These are phyloP conservation scores for mouse (Mus musculus) DNA, from an alignment of 2,113 vertebrate genomes.

Conservation along the genomic window GRCm39 chr15:27076001-27076500, in stretches of 20 bases:
- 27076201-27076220: background rate
- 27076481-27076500: slow-evolving; percentile 62
- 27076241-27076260: background rate
- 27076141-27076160: background rate
- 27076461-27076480: slow-evolving; percentile 66
- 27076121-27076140: background rate
- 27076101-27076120: background rate
- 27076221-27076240: background rate
- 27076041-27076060: slow-evolving; percentile 1
- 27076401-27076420: slow-evolving; percentile 74
- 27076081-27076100: background rate
- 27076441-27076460: slow-evolving; percentile 68
- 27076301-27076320: slow-evolving; percentile 50
- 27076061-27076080: background rate
- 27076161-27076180: background rate
- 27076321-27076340: slow-evolving; percentile 65
- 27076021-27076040: slow-evolving; percentile 33
- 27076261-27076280: slow-evolving; percentile 31
- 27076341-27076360: slow-evolving; percentile 68
- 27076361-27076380: slow-evolving; percentile 75
- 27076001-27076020: slow-evolving; percentile 66
- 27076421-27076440: slow-evolving; percentile 73
- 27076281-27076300: background rate
- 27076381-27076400: slow-evolving; percentile 61
- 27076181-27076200: background rate